Conservation (phyloP, 2,888 invertebrate genomes). For the Augochlorella aurata region DNA sequence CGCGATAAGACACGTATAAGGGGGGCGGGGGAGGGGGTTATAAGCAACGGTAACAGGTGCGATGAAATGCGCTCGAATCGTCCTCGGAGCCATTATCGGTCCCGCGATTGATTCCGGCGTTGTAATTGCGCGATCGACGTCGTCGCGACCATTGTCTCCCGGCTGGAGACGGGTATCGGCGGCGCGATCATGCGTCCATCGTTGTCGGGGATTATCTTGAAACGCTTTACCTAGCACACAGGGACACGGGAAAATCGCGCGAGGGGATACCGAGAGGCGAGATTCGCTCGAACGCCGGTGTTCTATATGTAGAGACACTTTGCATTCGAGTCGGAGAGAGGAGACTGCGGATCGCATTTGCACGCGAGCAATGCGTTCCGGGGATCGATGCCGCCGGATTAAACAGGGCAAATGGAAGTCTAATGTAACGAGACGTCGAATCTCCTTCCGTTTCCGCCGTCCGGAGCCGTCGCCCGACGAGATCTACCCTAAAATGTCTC, state of each 20-base stretch:
- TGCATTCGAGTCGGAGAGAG: background rate
- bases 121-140: conserved; percentile 24
- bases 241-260: background rate
- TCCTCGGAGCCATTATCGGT: conserved; percentile 34
- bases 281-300: conserved; percentile 14
- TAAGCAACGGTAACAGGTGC: conserved; percentile 10
- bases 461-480: background rate
- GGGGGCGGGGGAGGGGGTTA: no score
- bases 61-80: conserved; percentile 63
- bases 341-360: conserved; percentile 23
- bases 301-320: conserved; percentile 9
- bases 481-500: background rate
- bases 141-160: no score
- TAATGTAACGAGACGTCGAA: conserved; percentile 3
- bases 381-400: conserved; percentile 31
- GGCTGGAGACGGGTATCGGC: background rate
- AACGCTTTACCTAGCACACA: conserved; percentile 27
- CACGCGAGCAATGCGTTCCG: conserved; percentile 26
- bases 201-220: conserved; percentile 40
- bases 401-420: conserved; percentile 19
- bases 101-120: conserved; percentile 44
- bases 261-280: background rate
- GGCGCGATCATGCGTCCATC: conserved; percentile 6
- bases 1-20: background rate
- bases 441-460: conserved; percentile 7